These are phyloP conservation scores for Chionomys nivalis DNA, from an alignment of 2,113 vertebrate genomes.

Conservation along the genomic window DNA sequence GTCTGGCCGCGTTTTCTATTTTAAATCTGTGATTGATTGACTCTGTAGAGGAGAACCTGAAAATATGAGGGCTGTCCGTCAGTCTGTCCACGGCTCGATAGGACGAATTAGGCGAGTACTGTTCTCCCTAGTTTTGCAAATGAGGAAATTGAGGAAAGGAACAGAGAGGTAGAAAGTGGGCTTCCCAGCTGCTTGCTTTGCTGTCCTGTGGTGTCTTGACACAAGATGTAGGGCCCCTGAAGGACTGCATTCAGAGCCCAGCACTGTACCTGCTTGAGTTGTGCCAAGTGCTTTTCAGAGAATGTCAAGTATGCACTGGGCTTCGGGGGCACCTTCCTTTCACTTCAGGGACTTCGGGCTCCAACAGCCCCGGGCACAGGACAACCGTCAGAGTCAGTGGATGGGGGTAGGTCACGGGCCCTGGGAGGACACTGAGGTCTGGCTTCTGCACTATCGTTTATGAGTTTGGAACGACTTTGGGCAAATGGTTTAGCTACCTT, in stretches of 20 bases:
- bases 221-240: neutral
- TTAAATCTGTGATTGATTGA: neutral
- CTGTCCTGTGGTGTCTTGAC: neutral
- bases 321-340: neutral
- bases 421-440: neutral
- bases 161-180: neutral
- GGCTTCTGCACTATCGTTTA: neutral
- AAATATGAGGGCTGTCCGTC: neutral
- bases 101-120: neutral
- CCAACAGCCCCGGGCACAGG: neutral
- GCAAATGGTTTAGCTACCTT: neutral
- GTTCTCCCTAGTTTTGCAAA: neutral
- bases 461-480: neutral
- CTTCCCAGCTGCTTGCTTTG: neutral
- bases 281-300: neutral
- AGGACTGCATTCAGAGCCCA: neutral
- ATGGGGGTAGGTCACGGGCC: no score
- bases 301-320: no score
- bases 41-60: neutral
- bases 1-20: neutral
- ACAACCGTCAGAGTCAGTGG: accelerated
- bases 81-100: neutral
- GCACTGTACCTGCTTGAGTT: neutral
- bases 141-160: neutral
- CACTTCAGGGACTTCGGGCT: neutral